phyloP scores from a whole-genome alignment of 1,140 invertebrate genomes.

The Wasmannia auropunctata region DNA sequence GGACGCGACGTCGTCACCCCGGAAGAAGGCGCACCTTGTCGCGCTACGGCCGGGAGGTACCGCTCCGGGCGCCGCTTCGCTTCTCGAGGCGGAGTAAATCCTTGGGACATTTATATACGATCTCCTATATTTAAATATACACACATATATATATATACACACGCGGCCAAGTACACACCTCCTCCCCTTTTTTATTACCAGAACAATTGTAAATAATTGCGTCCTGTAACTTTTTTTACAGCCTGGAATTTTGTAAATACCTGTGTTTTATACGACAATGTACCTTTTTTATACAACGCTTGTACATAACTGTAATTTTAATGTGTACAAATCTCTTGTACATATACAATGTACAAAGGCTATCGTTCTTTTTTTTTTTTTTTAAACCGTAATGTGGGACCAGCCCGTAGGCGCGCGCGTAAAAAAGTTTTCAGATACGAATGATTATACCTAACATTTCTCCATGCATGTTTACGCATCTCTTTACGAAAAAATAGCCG shows the following conservation, averaged over 20 bases:
- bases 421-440: not conserved
- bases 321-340: constrained; percentile 37
- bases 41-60: constrained; percentile 78
- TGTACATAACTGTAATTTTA: constrained; percentile 40
- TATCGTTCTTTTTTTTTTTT: no score
- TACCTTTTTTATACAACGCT: constrained; percentile 34
- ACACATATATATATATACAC: not conserved
- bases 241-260: constrained; percentile 30
- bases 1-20: constrained; percentile 73
- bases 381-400: constrained; percentile 62
- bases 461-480: not conserved
- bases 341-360: constrained; percentile 58
- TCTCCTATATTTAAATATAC: constrained; percentile 8
- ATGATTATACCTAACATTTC: not conserved
- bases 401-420: constrained; percentile 43
- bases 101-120: not conserved
- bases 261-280: constrained; percentile 36
- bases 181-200: constrained; percentile 18
- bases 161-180: constrained; percentile 9
- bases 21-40: constrained; percentile 78
- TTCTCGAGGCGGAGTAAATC: constrained; percentile 81
- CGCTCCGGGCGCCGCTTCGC: constrained; percentile 73
- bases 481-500: not conserved
- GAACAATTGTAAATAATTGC: constrained; percentile 32
- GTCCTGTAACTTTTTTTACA: constrained; percentile 27